phyloP scores from a whole-genome alignment of 2,888 invertebrate genomes.

The Drosophila kanekoi region DNA sequence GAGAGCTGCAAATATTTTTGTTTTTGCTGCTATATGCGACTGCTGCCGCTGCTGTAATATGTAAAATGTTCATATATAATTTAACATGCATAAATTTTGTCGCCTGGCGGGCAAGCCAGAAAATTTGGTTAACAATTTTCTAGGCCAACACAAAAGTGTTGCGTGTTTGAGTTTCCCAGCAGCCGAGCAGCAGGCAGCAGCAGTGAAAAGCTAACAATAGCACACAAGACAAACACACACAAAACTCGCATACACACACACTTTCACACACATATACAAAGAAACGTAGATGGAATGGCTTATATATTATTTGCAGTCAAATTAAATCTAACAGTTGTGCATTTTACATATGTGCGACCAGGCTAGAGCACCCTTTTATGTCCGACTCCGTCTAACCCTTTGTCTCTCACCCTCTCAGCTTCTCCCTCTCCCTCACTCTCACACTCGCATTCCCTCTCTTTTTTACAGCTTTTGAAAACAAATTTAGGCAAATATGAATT shows the following conservation, averaged over 20 bases:
- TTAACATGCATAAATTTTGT: slow-evolving; percentile 71
- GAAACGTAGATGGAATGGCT: slow-evolving; percentile 30
- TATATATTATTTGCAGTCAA: slow-evolving; percentile 79
- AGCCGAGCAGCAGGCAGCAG: slow-evolving; percentile 29
- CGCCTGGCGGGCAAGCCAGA: slow-evolving; percentile 56
- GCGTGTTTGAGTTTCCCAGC: slow-evolving; percentile 71
- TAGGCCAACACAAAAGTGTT: slow-evolving; percentile 65
- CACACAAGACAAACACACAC: slow-evolving; percentile 62
- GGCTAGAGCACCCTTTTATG: not conserved
- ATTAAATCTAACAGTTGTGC: slow-evolving; percentile 77
- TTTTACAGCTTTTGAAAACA: slow-evolving; percentile 51
- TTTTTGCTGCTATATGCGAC: not conserved
- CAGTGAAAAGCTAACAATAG: slow-evolving; percentile 62
- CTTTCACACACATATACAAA: slow-evolving; percentile 15
- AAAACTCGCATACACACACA: slow-evolving; percentile 9
- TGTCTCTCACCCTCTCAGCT: not conserved
- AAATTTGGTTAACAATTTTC: slow-evolving; percentile 75
- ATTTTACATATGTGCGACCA: slow-evolving; percentile 60
- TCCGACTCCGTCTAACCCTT: not conserved
- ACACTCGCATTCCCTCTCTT: not conserved
- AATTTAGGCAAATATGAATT: slow-evolving; percentile 79
- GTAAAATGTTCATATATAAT: slow-evolving; percentile 58
- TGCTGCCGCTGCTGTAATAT: slow-evolving; percentile 29
- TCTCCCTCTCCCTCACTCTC: not conserved
- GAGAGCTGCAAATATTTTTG: slow-evolving; percentile 23